These are phyloP conservation scores for Xanthorhoe spadicearia DNA, from an alignment of 2,888 invertebrate species.

Conservation along the genomic window DNA sequence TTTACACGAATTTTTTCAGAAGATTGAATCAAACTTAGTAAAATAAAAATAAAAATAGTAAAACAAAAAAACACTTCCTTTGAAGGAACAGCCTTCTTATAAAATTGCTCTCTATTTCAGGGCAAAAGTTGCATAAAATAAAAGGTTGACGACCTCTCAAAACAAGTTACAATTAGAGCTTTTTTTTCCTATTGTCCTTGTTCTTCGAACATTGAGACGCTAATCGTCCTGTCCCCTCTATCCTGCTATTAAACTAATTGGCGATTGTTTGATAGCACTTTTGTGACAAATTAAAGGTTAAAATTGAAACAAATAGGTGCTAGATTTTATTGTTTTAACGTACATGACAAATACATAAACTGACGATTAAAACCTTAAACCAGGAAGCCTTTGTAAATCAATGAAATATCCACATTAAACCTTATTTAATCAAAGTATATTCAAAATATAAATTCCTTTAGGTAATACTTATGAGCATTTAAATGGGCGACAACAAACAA, in stretches of 20 bases:
- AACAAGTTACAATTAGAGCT: conserved; percentile 64
- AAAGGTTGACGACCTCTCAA: conserved; percentile 61
- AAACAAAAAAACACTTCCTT: background rate
- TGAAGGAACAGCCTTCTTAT: background rate
- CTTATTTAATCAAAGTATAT: too few species aligned
- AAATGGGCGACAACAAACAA: background rate
- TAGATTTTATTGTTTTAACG: too few species aligned
- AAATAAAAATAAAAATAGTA: background rate
- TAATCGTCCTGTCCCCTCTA: conserved; percentile 60
- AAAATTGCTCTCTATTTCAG: background rate
- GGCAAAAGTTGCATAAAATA: conserved; percentile 24
- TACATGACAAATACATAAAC: too few species aligned
- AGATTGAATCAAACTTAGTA: too few species aligned
- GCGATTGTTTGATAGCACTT: conserved; percentile 44
- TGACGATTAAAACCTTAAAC: too few species aligned
- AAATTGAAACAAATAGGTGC: conserved; percentile 6
- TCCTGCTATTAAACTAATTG: conserved; percentile 66
- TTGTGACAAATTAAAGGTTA: conserved; percentile 16
- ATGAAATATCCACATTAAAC: too few species aligned
- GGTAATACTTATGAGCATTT: background rate
- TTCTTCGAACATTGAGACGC: conserved; percentile 66
- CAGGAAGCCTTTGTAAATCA: too few species aligned
- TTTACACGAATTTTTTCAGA: too few species aligned
- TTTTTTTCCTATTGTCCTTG: conserved; percentile 69
- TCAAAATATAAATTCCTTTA: too few species aligned